Percentiles rank a stretch among this genome's conserved stretches.
phyloP scores from a whole-genome alignment of 1,140 invertebrate genomes.

The Aphaenogaster floridana region DNA sequence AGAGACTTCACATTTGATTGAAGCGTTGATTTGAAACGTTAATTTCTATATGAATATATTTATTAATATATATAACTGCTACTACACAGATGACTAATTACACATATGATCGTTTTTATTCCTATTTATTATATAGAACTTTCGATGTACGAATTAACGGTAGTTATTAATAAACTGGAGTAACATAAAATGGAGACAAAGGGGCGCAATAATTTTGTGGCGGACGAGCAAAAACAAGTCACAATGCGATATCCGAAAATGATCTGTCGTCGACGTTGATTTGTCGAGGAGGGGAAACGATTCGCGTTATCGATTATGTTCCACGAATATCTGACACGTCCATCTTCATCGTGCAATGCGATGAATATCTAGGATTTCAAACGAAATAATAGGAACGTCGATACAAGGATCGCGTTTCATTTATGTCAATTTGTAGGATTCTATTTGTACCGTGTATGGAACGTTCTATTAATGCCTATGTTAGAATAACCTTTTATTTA shows the following conservation, averaged over 20 bases:
- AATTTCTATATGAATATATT: conserved; percentile 14
- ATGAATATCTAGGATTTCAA: conserved; percentile 67
- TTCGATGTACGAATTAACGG: neutral
- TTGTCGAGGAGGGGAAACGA: conserved; percentile 56
- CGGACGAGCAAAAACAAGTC: conserved; percentile 27
- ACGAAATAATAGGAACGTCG: conserved; percentile 72
- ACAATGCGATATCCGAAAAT: conserved; percentile 57
- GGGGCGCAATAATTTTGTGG: conserved; percentile 25
- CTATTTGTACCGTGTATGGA: neutral
- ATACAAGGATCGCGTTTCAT: conserved; percentile 42
- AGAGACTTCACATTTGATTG: neutral
- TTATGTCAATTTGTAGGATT: conserved; percentile 31
- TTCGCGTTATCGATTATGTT: conserved; percentile 59
- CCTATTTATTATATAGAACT: neutral
- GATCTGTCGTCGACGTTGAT: conserved; percentile 52
- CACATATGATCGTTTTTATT: neutral
- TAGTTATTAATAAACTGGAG: conserved; percentile 33
- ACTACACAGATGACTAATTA: neutral
- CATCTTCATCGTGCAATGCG: conserved; percentile 61
- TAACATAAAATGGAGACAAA: conserved; percentile 42
- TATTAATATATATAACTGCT: neutral
- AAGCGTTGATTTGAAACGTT: neutral
- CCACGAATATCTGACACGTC: conserved; percentile 64
- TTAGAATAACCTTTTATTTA: conserved; percentile 9
- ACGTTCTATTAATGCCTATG: conserved; percentile 12